Evolutionary conservation across 2,113 vertebrate genomes (phyloP).

Genomic region (Sisor rabdophorus): DNA sequence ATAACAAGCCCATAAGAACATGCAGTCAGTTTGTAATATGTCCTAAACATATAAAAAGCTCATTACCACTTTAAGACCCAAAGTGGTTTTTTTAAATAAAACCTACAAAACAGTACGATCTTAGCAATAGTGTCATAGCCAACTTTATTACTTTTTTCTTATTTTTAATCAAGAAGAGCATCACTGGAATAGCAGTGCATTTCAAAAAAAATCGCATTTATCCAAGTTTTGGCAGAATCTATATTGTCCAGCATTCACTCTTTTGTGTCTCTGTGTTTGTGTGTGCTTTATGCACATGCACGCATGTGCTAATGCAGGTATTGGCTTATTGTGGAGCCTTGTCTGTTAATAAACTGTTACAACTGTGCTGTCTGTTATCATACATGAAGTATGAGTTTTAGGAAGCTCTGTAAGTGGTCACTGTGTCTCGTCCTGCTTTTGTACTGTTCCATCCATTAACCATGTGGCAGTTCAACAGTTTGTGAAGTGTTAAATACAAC

Average conservation of each 20-base stretch:
- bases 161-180: not conserved
- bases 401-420: constrained; percentile 42
- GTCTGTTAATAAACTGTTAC: constrained; percentile 21
- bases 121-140: constrained; percentile 3
- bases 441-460: constrained; percentile 33
- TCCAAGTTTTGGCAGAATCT: not conserved
- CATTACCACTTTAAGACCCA: not conserved
- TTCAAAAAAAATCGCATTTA: not conserved
- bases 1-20: constrained; percentile 7
- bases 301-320: constrained; percentile 12
- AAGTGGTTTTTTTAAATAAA: not conserved
- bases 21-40: not conserved
- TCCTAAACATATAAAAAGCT: not conserved
- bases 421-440: constrained; percentile 48
- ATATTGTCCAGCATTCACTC: constrained; percentile 2
- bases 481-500: constrained; percentile 26
- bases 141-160: constrained; percentile 11
- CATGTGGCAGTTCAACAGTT: too few species aligned
- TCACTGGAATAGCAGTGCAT: not conserved
- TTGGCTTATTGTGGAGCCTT: constrained; percentile 24
- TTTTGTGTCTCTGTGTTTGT: constrained; percentile 15
- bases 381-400: constrained; percentile 21
- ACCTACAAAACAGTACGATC: not conserved
- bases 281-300: constrained; percentile 4
- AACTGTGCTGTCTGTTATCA: constrained; percentile 37